These are phyloP conservation scores for Chaetura pelagica DNA, from an alignment of 2,113 vertebrate species.

Conservation along the genomic window DNA sequence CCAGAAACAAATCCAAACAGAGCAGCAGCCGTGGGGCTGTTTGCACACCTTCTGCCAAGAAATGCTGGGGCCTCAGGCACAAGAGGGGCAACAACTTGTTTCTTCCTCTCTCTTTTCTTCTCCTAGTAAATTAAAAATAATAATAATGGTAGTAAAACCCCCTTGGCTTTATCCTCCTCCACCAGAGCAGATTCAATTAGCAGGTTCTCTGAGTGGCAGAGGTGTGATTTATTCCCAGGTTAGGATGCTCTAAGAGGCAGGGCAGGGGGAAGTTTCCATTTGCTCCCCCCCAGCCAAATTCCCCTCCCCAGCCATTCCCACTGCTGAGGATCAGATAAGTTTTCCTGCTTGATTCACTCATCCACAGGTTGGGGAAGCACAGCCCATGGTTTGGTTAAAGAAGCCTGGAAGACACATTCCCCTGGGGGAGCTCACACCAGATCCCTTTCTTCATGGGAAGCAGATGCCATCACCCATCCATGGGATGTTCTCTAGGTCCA, in stretches of 20 bases:
- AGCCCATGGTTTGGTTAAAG: background rate
- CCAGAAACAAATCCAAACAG: background rate
- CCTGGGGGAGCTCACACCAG: background rate
- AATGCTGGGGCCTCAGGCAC: background rate
- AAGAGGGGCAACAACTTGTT: background rate
- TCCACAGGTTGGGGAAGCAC: background rate
- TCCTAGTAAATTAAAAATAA: conserved; percentile 16
- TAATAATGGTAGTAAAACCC: background rate
- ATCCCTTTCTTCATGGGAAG: background rate
- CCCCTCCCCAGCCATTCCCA: background rate
- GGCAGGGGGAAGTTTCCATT: background rate
- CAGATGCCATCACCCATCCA: background rate
- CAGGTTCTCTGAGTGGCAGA: background rate
- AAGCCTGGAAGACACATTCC: background rate
- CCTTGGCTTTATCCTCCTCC: conserved; percentile 4
- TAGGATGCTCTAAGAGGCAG: background rate
- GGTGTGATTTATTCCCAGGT: background rate
- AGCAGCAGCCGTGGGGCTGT: background rate
- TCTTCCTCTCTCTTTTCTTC: background rate
- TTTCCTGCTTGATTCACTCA: background rate
- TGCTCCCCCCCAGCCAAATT: background rate
- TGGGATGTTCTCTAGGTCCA: background rate
- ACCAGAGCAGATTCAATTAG: conserved; percentile 3
- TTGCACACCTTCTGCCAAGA: background rate
- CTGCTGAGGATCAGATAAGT: background rate